Base-by-base conservation (phyloP, 2,113 vertebrate genomes). In the Centrocercus urophasianus region DNA sequence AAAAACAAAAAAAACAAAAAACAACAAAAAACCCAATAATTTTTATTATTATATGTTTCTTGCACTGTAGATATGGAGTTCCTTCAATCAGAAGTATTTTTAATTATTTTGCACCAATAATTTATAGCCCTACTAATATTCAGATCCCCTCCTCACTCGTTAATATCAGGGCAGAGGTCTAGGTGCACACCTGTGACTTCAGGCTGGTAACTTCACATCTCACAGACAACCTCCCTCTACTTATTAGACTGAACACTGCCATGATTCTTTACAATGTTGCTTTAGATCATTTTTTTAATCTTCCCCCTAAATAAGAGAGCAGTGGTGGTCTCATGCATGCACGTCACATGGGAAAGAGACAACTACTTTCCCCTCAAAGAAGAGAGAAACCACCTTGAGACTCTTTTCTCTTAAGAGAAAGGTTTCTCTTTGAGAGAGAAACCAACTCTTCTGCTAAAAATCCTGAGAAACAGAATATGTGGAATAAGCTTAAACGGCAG, bases 91-190 rank as follows among this genome's bases (percentile, higher is more conserved):
- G 64, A 40, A 73, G 48, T 6, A 19, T 52, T 32, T 76, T 74
- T 69, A 45, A n/a, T 20, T 43, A 8, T 30, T 92, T 67, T 85
- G 50, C 34, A 45, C 1, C 3, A 10, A 24, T 57, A 65, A 70
- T 27, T 19, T 3, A 27, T 24, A 72, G 19, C 6, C 22, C 10
- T 8, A 1, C n/a, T 18, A 75, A 24, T 3, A 72, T 0, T 0
- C 6, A 32, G 22, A 76, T 45, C 18, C 5, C 38, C 54, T 77
- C 10, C 47, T 84, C 42, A 42, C 6, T 50, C 22, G 19, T 42
- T 75, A 8, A 4, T 27, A 74, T 56, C 0, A 13, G 32, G 19
- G 25, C 7, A 88, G 43, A 34, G 13, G 21, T 16, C 6, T 24
- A n/a, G 34, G 10, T 52, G 13, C 28, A 56, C 18, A 89, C 3